phyloP scores from a whole-genome alignment of 1,140 invertebrate species.

The Ceratoteleas bidentatus region DNA sequence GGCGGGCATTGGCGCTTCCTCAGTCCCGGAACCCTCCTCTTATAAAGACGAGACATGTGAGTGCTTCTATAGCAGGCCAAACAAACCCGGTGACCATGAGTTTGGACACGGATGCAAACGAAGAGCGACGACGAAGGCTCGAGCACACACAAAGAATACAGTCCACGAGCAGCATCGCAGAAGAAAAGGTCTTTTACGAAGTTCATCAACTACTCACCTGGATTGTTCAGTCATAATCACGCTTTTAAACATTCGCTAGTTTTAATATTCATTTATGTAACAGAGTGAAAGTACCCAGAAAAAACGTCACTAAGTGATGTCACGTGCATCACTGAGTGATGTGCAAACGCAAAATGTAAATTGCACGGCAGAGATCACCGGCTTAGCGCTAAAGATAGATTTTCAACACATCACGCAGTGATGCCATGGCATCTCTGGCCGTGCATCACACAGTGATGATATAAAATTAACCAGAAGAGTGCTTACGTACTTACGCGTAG shows the following conservation, averaged over 20 bases:
- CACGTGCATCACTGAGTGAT: too few species aligned
- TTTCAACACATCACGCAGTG: too few species aligned
- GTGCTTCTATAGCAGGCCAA: constrained; percentile 72
- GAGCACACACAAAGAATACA: constrained; percentile 76
- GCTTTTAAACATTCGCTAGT: not conserved
- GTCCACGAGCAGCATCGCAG: constrained; percentile 75
- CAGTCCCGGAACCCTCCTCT: constrained; percentile 88
- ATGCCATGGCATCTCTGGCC: too few species aligned
- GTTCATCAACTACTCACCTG: not conserved
- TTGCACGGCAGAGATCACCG: too few species aligned
- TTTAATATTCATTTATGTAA: constrained; percentile 2
- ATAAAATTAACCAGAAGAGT: too few species aligned
- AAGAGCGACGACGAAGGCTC: constrained; percentile 76
- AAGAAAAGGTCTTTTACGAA: constrained; percentile 73
- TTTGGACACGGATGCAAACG: constrained; percentile 75
- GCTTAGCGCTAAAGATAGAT: too few species aligned
- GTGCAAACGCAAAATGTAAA: too few species aligned
- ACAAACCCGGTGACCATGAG: constrained; percentile 74
- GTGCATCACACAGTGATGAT: too few species aligned
- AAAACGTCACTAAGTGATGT: too few species aligned
- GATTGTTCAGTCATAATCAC: constrained; percentile 20
- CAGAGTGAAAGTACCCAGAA: too few species aligned
- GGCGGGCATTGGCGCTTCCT: constrained; percentile 86
- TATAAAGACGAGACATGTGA: constrained; percentile 85
- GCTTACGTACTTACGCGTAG: too few species aligned